These are phyloP conservation scores for Chirona hameri DNA, from an alignment of 2,888 invertebrate species.

Conservation along the genomic window DNA sequence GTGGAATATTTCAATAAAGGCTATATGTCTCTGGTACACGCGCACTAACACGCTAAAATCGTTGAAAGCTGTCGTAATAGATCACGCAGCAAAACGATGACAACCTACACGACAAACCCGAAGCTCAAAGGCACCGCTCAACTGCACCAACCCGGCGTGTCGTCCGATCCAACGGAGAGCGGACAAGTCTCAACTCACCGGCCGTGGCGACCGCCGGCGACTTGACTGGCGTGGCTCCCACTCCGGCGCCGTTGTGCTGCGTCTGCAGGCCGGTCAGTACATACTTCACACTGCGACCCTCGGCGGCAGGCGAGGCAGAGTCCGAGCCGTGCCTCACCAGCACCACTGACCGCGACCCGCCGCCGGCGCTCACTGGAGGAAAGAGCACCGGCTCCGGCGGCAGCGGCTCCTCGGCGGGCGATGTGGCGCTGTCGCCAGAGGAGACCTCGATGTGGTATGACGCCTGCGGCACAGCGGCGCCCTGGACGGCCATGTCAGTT, in stretches of 20 bases:
- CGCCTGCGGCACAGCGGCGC: not conserved
- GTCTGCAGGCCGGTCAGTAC: slow-evolving; percentile 1
- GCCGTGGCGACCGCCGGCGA: not conserved
- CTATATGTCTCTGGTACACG: not conserved
- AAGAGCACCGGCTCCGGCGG: not conserved
- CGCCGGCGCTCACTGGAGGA: not conserved
- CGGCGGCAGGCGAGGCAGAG: not conserved
- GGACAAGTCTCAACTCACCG: not conserved
- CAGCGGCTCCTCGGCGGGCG: not conserved
- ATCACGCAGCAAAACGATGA: not conserved
- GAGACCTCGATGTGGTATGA: slow-evolving; percentile 4
- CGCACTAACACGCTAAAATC: not conserved
- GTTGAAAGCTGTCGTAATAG: not conserved
- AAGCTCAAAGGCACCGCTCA: not conserved
- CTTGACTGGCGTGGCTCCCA: not conserved
- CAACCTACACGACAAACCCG: not conserved
- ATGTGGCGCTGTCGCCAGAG: not conserved
- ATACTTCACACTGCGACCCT: not conserved
- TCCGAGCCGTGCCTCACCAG: not conserved
- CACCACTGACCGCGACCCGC: not conserved
- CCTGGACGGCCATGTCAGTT: not conserved
- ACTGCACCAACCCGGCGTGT: not conserved
- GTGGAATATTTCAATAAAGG: too few relatives aligned
- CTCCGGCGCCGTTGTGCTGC: not conserved
- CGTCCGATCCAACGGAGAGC: not conserved